Evolutionary conservation across 2,797 vertebrate species (phyloP).

Genomic region (Antennarius maculatus): DNA sequence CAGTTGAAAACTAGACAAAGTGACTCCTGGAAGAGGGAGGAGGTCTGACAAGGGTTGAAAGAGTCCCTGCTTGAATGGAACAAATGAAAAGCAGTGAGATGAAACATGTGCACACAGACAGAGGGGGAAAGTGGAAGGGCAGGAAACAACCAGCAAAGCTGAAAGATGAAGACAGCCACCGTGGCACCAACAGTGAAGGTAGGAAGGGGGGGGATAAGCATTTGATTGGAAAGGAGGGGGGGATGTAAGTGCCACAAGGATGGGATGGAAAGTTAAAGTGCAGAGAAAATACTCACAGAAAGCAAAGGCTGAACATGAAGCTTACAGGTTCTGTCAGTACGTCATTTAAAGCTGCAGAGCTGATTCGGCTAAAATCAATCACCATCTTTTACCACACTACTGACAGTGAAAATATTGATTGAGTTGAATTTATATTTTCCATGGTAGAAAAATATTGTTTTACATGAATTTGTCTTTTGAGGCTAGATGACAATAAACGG

Average conservation of each 20-base stretch:
- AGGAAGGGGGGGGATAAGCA: slow-evolving; percentile 13
- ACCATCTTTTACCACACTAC: slow-evolving; percentile 6
- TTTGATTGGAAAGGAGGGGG: background rate
- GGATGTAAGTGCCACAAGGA: slow-evolving; percentile 22
- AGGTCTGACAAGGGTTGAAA: slow-evolving; percentile 39
- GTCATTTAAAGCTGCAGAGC: slow-evolving; percentile 23
- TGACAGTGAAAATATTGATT: slow-evolving; percentile 22
- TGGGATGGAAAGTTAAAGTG: slow-evolving; percentile 30
- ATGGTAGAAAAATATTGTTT: too few relatives aligned
- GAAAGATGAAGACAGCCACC: slow-evolving; percentile 29
- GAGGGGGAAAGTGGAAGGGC: slow-evolving; percentile 1
- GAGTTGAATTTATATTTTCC: slow-evolving; percentile 6
- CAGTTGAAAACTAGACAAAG: slow-evolving; percentile 36
- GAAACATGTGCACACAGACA: background rate
- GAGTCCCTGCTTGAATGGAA: slow-evolving; percentile 27
- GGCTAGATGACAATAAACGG: background rate
- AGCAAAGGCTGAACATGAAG: background rate
- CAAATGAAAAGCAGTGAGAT: slow-evolving; percentile 40
- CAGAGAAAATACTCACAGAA: slow-evolving; percentile 21
- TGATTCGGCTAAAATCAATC: background rate
- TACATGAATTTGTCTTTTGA: slow-evolving; percentile 23
- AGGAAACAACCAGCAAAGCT: slow-evolving; percentile 27
- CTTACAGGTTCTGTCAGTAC: background rate
- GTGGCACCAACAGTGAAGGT: slow-evolving; percentile 30
- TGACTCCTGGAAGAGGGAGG: slow-evolving; percentile 7